Evolutionary conservation across 1,140 invertebrate species (phyloP).

Genomic region (Drosophila triauraria): DNA sequence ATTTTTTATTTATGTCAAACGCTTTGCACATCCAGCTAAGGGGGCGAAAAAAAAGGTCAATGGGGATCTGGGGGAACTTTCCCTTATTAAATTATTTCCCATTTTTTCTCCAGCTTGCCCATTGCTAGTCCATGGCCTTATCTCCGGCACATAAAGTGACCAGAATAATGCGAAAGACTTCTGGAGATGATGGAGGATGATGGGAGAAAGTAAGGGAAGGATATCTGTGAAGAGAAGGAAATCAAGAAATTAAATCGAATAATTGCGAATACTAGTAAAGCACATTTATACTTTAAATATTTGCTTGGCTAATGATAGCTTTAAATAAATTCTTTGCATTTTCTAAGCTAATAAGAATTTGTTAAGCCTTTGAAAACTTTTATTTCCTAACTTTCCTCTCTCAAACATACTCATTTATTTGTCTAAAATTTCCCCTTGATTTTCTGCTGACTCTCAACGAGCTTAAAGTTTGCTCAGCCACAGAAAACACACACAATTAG

Average conservation of each 20-base stretch:
- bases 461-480: slow-evolving; percentile 40
- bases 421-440: slow-evolving; percentile 5
- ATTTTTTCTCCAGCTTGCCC: slow-evolving; percentile 28
- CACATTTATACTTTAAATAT: background rate
- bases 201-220: background rate
- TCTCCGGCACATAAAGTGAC: slow-evolving; percentile 63
- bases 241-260: background rate
- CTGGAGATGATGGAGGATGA: background rate
- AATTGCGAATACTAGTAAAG: background rate
- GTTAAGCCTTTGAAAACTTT: background rate
- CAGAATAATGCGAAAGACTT: slow-evolving; percentile 41
- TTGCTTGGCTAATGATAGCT: background rate
- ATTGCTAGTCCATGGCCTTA: slow-evolving; percentile 31
- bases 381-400: background rate
- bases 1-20: slow-evolving; percentile 75
- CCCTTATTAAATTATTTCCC: slow-evolving; percentile 74
- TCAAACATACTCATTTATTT: background rate
- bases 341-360: background rate
- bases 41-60: slow-evolving; percentile 56
- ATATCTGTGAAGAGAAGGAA: background rate
- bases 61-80: slow-evolving; percentile 55
- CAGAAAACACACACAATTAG: slow-evolving; percentile 48
- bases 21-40: slow-evolving; percentile 38
- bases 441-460: slow-evolving; percentile 51
- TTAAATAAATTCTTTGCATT: background rate